Percentiles rank a stretch among this genome's conserved stretches.
Conservation (phyloP, 2,797 vertebrate genomes). For the Crypturellus tataupa region DNA sequence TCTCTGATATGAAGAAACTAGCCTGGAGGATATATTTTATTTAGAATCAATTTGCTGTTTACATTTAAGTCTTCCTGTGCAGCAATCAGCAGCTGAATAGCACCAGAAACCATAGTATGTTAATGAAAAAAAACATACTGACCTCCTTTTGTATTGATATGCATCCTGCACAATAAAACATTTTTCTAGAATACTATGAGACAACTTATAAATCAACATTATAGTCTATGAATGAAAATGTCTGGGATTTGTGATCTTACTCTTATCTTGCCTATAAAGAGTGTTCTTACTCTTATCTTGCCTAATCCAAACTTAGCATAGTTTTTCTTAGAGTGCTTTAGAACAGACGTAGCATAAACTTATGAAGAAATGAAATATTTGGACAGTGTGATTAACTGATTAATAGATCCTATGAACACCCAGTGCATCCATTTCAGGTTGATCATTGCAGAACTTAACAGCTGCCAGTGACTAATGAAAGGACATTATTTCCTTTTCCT, state of each 20-base stretch:
- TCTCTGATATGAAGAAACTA: not conserved
- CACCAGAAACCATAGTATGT: fast-evolving
- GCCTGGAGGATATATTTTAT: not conserved
- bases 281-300: not conserved
- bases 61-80: not conserved
- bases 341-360: not conserved
- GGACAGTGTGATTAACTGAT: not conserved
- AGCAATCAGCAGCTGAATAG: not conserved
- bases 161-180: not conserved
- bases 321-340: not conserved
- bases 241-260: not conserved
- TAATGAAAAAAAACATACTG: not conserved
- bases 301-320: not conserved
- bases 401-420: not conserved
- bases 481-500: not conserved
- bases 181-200: not conserved
- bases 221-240: fast-evolving
- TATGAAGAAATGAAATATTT: not conserved
- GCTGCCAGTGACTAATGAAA: not conserved
- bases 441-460: not conserved
- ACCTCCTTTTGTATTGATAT: not conserved
- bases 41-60: slow-evolving; percentile 12
- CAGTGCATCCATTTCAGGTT: not conserved
- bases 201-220: not conserved
- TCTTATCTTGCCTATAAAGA: not conserved